Base-by-base conservation (phyloP, 2,888 invertebrate genomes). In the Brachycybe producta region DNA sequence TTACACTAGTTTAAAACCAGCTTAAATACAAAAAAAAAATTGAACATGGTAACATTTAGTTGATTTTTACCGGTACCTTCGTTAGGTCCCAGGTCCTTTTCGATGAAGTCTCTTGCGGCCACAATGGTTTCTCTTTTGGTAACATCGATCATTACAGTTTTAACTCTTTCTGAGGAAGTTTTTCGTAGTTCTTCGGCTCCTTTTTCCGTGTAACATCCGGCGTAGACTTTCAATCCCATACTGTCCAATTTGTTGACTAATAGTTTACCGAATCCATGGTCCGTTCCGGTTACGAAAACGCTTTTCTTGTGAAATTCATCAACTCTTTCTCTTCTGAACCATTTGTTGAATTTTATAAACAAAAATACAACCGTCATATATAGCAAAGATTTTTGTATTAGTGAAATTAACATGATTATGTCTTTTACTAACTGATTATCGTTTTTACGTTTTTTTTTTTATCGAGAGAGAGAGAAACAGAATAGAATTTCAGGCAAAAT, bases 241-340 rank as follows among this genome's bases (percentile, higher is more conserved):
- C 21, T 24, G 11, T 42, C 42, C n/a, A 42, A 42, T 13, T 42
- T 27, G 26, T 26, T n/a, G 17, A 27, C 42, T 17, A 42, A n/a
- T 24, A 26, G 24, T 8, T 26, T 23, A 24, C 42, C 42, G 15
- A 42, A 42, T 24, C 42, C 42, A 13, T 17, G 17, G 26, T 42
- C 42, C 17, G 42, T 42, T 2, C 42, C 42, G 3, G 42, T 42
- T 2, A 42, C 27, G n/a, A 42, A 42, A 8, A 42, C 42, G 5
- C 1, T 42, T 42, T 42, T 42, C 17, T 27, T 24, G 1, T 21
- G 26, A 42, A 42, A 42, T n/a, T 42, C 42, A 2, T 42, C 26
- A 8, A 42, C 26, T 8, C 17, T 26, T 26, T 26, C 42, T 15
- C 15, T 42, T 19, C 42, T 23, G 42, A 26, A 42, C 42, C 26